Percentiles rank a stretch among this genome's conserved stretches.
These are phyloP conservation scores for Pogonomyrmex barbatus DNA, from an alignment of 1,140 invertebrate genomes.

Conservation along the genomic window DNA sequence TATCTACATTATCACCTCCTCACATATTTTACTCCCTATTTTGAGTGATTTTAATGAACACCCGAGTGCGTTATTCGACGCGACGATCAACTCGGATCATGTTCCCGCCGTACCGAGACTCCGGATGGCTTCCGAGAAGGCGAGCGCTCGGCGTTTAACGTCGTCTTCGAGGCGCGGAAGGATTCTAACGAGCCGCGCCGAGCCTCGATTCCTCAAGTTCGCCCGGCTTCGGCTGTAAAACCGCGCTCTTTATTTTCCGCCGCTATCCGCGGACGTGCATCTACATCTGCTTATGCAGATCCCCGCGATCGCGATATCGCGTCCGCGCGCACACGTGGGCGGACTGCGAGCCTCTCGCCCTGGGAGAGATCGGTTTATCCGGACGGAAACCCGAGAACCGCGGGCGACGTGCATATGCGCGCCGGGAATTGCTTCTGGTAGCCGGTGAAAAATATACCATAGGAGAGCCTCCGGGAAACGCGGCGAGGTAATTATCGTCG, in stretches of 20 bases:
- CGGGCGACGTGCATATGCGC: slow-evolving; percentile 20
- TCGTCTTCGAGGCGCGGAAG: slow-evolving; percentile 25
- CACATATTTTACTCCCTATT: slow-evolving; percentile 1
- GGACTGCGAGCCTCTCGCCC: slow-evolving; percentile 48
- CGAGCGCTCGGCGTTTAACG: slow-evolving; percentile 16
- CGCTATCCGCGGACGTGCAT: slow-evolving; percentile 48
- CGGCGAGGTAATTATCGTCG: slow-evolving; percentile 27
- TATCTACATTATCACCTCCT: not conserved
- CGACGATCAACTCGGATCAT: not conserved
- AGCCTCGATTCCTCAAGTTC: slow-evolving; percentile 54
- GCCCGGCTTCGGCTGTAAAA: slow-evolving; percentile 34
- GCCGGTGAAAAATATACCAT: slow-evolving; percentile 24
- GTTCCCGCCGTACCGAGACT: not conserved
- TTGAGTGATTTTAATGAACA: not conserved
- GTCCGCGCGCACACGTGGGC: slow-evolving; percentile 55
- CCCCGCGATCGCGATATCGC: slow-evolving; percentile 33
- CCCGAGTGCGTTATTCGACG: not conserved
- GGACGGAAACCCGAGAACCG: slow-evolving; percentile 65
- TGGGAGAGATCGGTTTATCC: slow-evolving; percentile 59
- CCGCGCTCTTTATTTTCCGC: slow-evolving; percentile 56
- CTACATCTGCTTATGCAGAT: slow-evolving; percentile 65
- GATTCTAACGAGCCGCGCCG: slow-evolving; percentile 39
- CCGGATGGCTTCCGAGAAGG: slow-evolving; percentile 24
- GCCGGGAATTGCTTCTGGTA: slow-evolving; percentile 36
- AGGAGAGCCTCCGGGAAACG: slow-evolving; percentile 5